Evolutionary conservation across 2,113 vertebrate species (phyloP).

Genomic region (Dromiciops gliroides): DNA sequence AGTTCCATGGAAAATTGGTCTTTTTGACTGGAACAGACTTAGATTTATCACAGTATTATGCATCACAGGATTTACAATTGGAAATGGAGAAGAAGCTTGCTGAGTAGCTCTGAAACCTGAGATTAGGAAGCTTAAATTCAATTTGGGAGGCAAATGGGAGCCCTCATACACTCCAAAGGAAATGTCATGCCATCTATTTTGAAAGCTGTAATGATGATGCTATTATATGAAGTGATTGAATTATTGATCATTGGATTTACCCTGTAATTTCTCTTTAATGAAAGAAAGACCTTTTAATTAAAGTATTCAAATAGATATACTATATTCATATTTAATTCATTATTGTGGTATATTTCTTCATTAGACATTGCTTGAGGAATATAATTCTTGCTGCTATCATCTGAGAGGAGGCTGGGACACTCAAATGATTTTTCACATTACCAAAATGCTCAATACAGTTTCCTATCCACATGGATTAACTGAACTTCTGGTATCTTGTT

Average conservation of each 20-base stretch:
- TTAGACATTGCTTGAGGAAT: background rate
- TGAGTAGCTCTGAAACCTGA: background rate
- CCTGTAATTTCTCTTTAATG: background rate
- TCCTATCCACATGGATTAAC: conserved; percentile 6
- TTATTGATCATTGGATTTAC: background rate
- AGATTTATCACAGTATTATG: background rate
- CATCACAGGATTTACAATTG: background rate
- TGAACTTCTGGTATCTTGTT: background rate
- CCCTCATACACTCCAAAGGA: background rate
- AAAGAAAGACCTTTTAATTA: background rate
- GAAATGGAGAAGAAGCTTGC: background rate
- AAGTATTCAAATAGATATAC: background rate
- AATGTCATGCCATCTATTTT: background rate
- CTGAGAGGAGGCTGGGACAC: background rate
- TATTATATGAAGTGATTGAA: background rate
- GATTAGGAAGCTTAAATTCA: background rate
- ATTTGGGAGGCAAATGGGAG: background rate
- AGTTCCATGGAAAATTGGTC: background rate
- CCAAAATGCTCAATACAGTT: background rate
- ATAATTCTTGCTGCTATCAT: background rate
- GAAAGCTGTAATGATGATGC: background rate
- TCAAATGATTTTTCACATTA: background rate
- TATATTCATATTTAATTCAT: background rate
- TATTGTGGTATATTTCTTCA: background rate
- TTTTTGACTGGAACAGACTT: background rate